These are phyloP conservation scores for Phenganax stokvisi DNA, from an alignment of 92 coral and sea anemone genomes.

Conservation along the genomic window DNA sequence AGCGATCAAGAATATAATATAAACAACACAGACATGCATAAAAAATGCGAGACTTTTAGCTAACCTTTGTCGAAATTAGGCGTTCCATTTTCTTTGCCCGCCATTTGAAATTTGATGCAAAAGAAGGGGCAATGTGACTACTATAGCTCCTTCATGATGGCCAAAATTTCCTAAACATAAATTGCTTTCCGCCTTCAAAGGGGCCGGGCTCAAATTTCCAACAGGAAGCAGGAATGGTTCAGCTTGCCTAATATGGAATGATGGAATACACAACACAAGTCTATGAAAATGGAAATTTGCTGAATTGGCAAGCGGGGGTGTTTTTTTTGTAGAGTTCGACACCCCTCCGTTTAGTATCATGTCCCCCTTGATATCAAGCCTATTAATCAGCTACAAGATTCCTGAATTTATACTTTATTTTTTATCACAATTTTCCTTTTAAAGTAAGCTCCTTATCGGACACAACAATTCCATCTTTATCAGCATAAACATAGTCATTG, in stretches of 20 bases:
- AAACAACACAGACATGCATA: not conserved
- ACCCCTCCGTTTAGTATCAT: not conserved
- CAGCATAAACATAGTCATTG: conserved; percentile 86
- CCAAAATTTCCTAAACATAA: not conserved
- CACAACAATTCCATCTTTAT: conserved; percentile 83
- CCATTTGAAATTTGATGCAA: conserved; percentile 26
- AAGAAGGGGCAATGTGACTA: conserved; percentile 20
- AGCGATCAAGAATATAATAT: conserved; percentile 27
- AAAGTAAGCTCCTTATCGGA: conserved; percentile 75
- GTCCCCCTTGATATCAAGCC: not conserved
- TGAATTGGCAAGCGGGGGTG: not conserved
- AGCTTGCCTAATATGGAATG: conserved; percentile 33
- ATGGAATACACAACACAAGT: not conserved
- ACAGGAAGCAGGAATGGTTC: not conserved
- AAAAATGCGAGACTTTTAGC: not conserved
- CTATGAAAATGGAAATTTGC: not conserved
- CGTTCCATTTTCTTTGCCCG: conserved; percentile 16
- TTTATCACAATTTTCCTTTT: conserved; percentile 20
- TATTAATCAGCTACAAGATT: too few species aligned
- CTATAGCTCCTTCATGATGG: conserved; percentile 1
- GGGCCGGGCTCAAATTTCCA: not conserved
- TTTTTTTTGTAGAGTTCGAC: not conserved
- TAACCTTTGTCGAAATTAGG: conserved; percentile 27
- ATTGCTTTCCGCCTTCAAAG: conserved; percentile 21
- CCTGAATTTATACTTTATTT: not conserved